These are phyloP conservation scores for Cheilosia grossa DNA, from an alignment of 2,888 invertebrate species.

Conservation along the genomic window DNA sequence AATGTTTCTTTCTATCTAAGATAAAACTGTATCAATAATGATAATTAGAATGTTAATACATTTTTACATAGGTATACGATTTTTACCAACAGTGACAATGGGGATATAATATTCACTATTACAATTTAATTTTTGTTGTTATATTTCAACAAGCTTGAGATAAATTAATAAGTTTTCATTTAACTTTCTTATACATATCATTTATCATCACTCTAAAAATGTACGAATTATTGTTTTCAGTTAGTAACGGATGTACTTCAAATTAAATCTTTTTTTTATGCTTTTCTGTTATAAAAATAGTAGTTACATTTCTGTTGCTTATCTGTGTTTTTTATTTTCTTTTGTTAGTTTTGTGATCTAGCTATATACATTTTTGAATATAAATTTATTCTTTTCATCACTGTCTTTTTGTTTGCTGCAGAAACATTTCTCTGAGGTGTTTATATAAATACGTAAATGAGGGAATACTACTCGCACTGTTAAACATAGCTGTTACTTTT, in stretches of 20 bases:
- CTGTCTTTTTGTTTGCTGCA: constrained; percentile 27
- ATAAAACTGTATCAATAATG: constrained; percentile 31
- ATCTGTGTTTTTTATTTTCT: constrained; percentile 3
- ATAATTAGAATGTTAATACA: constrained; percentile 44
- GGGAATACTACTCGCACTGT: not conserved
- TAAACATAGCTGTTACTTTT: not conserved
- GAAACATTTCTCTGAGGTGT: constrained; percentile 20
- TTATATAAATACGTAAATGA: constrained; percentile 3
- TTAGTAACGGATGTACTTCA: constrained; percentile 25
- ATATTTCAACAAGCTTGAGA: constrained; percentile 40
- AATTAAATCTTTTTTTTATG: constrained; percentile 21
- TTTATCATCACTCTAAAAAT: constrained; percentile 39
- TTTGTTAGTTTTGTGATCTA: constrained; percentile 28
- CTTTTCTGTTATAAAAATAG: constrained; percentile 69
- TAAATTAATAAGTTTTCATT: constrained; percentile 24
- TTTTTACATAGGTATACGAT: constrained; percentile 58
- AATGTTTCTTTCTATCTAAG: constrained; percentile 48
- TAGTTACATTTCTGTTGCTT: constrained; percentile 14
- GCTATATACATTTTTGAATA: constrained; percentile 51
- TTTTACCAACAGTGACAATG: constrained; percentile 55
- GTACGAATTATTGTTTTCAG: constrained; percentile 44
- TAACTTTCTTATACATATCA: constrained; percentile 4
- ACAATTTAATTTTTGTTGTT: constrained; percentile 12
- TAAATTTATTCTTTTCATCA: constrained; percentile 25
- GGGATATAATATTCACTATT: constrained; percentile 29